A percentile compares a stretch with the other conserved stretches of the same genome.
Evolutionary conservation across 2,797 vertebrate species (phyloP).

Genomic region (Scomberomorus guttatus): DNA sequence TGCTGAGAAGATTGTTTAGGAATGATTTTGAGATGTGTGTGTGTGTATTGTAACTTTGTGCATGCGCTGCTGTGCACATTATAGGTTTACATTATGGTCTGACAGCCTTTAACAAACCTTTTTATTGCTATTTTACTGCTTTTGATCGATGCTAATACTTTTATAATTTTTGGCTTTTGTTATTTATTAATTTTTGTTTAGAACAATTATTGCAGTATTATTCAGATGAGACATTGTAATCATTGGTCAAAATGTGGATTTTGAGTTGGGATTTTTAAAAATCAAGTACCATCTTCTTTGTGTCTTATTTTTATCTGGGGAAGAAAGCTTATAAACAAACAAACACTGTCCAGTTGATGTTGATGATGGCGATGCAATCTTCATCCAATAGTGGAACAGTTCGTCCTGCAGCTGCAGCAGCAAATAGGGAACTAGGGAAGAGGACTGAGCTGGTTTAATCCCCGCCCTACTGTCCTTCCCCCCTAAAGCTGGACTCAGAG

Average conservation of each 20-base stretch:
- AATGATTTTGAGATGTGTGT: slow-evolving; percentile 9
- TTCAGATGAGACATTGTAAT: not conserved
- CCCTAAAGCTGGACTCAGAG: slow-evolving; percentile 57
- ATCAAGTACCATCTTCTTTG: not conserved
- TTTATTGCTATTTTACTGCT: not conserved
- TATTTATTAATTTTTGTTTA: not conserved
- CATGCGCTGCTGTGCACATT: not conserved
- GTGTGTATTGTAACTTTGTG: not conserved
- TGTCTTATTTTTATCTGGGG: not conserved
- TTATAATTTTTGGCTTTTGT: not conserved
- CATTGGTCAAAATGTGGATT: not conserved
- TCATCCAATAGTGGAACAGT: slow-evolving; percentile 45
- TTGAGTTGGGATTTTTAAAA: not conserved
- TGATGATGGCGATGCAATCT: slow-evolving; percentile 6
- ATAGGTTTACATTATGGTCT: not conserved
- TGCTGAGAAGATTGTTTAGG: slow-evolving; percentile 1
- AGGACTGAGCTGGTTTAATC: slow-evolving; percentile 84
- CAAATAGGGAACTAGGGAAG: slow-evolving; percentile 83
- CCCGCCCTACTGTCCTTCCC: slow-evolving; percentile 64
- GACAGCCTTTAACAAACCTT: not conserved
- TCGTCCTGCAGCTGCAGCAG: slow-evolving; percentile 71
- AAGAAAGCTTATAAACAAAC: not conserved
- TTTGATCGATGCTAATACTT: not conserved
- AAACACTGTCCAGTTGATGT: slow-evolving; percentile 32
- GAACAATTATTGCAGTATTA: not conserved